phyloP scores from a whole-genome alignment of 1,140 invertebrate genomes.

The Zophobas atratus region DNA sequence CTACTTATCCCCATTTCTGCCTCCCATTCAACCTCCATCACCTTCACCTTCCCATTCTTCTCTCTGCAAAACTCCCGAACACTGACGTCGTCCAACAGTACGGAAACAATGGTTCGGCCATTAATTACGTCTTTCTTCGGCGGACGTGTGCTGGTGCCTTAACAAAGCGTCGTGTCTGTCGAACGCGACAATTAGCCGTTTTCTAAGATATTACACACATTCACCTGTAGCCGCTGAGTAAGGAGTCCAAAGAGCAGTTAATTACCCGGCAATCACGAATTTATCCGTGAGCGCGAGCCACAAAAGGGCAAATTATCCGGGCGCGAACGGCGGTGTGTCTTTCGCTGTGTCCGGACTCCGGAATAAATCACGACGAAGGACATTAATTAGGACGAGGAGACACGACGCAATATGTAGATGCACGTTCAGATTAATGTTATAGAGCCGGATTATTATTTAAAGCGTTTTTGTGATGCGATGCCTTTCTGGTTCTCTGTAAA shows the following conservation, averaged over 20 bases:
- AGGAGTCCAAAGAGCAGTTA: constrained; percentile 28
- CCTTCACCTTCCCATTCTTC: no score
- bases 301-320: constrained; percentile 54
- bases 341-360: constrained; percentile 46
- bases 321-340: constrained; percentile 49
- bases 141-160: background rate
- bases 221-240: constrained; percentile 31
- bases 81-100: background rate
- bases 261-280: constrained; percentile 39
- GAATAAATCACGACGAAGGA: constrained; percentile 57
- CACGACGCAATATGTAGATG: constrained; percentile 60
- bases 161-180: constrained; percentile 13
- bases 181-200: constrained; percentile 33
- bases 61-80: no score
- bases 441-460: constrained; percentile 58
- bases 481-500: constrained; percentile 38
- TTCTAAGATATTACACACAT: constrained; percentile 31
- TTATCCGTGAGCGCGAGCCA: constrained; percentile 44
- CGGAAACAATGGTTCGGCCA: background rate
- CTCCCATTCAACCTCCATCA: no score
- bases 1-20: no score
- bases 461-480: constrained; percentile 42
- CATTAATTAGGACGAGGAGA: constrained; percentile 59
- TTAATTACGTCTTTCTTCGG: background rate
- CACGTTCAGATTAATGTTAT: constrained; percentile 59